These are phyloP conservation scores for Enteromius afrohamiltoni DNA, from an alignment of 2,797 vertebrate species.

Conservation along the genomic window DNA sequence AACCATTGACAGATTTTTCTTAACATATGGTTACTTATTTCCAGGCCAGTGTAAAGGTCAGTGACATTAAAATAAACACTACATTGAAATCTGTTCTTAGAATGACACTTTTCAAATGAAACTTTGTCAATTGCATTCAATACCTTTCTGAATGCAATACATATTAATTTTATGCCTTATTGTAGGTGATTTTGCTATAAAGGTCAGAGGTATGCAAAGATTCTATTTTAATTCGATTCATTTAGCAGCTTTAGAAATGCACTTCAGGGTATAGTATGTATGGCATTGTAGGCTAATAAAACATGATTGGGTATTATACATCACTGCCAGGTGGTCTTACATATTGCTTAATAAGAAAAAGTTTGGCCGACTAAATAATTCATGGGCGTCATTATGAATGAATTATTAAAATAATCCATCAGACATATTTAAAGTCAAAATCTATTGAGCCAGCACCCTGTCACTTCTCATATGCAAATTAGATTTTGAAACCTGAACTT, in stretches of 20 bases:
- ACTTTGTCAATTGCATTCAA: not conserved
- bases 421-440: constrained; percentile 82
- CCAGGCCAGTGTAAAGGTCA: not conserved
- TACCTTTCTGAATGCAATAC: constrained; percentile 55
- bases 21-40: not conserved
- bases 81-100: not conserved
- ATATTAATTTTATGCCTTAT: not conserved
- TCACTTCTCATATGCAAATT: constrained; percentile 75
- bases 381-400: constrained; percentile 84
- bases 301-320: constrained; percentile 78
- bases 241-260: constrained; percentile 51
- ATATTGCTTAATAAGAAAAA: constrained; percentile 82
- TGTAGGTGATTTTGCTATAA: not conserved
- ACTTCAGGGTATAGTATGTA: not conserved
- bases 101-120: not conserved
- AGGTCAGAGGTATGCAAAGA: not conserved
- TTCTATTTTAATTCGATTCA: not conserved
- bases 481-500: constrained; percentile 50
- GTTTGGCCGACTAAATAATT: constrained; percentile 80
- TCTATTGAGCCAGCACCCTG: constrained; percentile 79
- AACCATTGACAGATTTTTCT: not conserved
- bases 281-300: constrained; percentile 74
- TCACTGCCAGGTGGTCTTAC: constrained; percentile 76
- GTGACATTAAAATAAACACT: not conserved
- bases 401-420: constrained; percentile 83